Base-by-base conservation (phyloP, 2,113 vertebrate species). In the Pungitius pungitius region DNA sequence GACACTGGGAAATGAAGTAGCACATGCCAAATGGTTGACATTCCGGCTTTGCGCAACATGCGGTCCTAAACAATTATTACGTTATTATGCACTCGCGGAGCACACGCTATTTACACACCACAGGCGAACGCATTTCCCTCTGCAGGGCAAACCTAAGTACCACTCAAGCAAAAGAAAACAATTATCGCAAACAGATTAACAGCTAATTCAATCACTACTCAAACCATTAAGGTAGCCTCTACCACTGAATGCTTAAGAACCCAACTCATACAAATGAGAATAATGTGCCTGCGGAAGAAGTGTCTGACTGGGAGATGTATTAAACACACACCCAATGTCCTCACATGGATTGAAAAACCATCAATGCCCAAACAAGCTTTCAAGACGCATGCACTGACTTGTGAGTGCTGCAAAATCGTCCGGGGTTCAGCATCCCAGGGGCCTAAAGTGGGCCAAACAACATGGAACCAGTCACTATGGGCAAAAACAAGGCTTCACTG, bases 131-230 rank as follows among this genome's bases (percentile, higher is more conserved):
- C 37, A 66, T 66, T 27, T 26, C 43, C 54, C 37, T 49, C 39
- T 33, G 30, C 11, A 37, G 27, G 54, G n/a, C 22, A 56, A 68
- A 67, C 40, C 70, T 63, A 55, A 68, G 51, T n/a, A 57, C 69
- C 15, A 24, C 40, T 42, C 20, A 40, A n/a, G 39, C 56, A 75
- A 27, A 51, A 52, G 15, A 56, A 72, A 52, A 33, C 49, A 30
- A 61, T 72, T 54, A 62, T 30, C 35, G 49, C 49, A 68, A 73
- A 80, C 64, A 62, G 58, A 74, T 54, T 55, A 78, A 13, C 26
- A 37, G 49, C 30, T 56, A 74, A 73, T 63, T 59, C 49, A 30
- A 56, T 5, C 9, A 68, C 45, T 30, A 24, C 56, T 39, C 22
- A 51, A 64, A 70, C 68, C 10, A 65, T 49, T 57, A 59, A 51